Base-by-base conservation (phyloP, 2,888 invertebrate genomes). In the Lasioglossum vierecki region DNA sequence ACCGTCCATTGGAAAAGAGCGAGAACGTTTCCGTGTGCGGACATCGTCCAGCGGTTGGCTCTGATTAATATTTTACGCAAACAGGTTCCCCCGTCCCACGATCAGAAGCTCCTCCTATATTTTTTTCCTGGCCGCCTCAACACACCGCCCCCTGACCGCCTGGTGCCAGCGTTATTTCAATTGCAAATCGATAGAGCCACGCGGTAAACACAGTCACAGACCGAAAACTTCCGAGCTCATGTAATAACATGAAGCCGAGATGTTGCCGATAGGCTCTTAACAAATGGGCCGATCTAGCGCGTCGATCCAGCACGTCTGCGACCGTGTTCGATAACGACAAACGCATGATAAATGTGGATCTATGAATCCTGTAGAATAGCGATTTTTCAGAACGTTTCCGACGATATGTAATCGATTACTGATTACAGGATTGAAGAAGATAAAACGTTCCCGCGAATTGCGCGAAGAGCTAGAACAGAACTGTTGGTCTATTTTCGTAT, bases 41-140 rank as follows among this genome's bases (percentile, higher is more conserved):
- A 68, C 79, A 84, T 75, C 75, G 84, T 82, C 78, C 78, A 71
- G 70, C 57, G 76, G 77, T 73, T 70, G 80, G 11, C 44, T 70
- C 63, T 70, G 79, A 86, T 90, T 88, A 90, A 89, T 90, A 89
- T 90, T 90, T 89, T 74, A 90, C 81, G 46, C 68, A 49, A 63
- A 70, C 76, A 13, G 71, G 9, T 39, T 79, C 74, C 76, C 82
- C 82, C 85, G 70, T 68, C 15, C 77, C 15, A 15, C 80, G 79
- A 63, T 83, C 80, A 76, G 79, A 82, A 66, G 79, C 88, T 88
- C 82, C 84, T 86, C 82, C 87, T 82, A 79, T 82, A 79, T 82
- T 88, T 85, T 89, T 86, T 85, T 82, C 80, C 83, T 80, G 70
- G 79, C 71, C 60, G 71, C 30, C 60, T 35, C 46, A 82, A 87